Evolutionary conservation across 2,888 invertebrate species (phyloP).

Genomic region (Vannuccia rotundouncinata): DNA sequence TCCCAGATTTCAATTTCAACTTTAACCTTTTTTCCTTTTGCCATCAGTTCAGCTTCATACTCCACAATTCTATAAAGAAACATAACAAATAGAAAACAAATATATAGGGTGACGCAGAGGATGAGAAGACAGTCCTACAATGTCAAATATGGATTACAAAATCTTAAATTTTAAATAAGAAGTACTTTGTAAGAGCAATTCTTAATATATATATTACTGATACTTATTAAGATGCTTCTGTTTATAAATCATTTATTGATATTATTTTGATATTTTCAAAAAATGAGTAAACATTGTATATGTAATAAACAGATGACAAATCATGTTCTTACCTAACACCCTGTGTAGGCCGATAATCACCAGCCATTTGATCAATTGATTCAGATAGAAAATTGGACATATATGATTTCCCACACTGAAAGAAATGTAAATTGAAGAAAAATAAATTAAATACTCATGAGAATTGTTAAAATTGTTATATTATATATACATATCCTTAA

Average conservation of each 20-base stretch:
- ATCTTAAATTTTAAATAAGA: too few relatives aligned
- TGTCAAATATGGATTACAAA: too few relatives aligned
- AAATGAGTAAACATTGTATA: slow-evolving; percentile 1
- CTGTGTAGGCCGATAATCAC: slow-evolving; percentile 65
- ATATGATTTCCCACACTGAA: slow-evolving; percentile 67
- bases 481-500: too few relatives aligned
- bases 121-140: too few relatives aligned
- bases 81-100: slow-evolving; percentile 34
- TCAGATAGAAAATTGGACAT: slow-evolving; percentile 69
- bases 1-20: slow-evolving; percentile 74
- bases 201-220: background rate
- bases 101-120: too few relatives aligned
- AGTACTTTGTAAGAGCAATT: background rate
- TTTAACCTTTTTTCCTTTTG: slow-evolving; percentile 61
- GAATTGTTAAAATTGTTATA: too few relatives aligned
- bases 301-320: background rate
- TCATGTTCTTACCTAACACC: slow-evolving; percentile 59
- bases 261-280: background rate
- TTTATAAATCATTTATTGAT: too few relatives aligned
- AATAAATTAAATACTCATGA: too few relatives aligned
- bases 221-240: too few relatives aligned
- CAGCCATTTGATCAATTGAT: slow-evolving; percentile 62
- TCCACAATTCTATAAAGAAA: slow-evolving; percentile 64
- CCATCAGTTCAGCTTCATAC: slow-evolving; percentile 65
- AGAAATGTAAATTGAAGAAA: too few relatives aligned